Conservation (phyloP, 2,888 invertebrate genomes). For the Caenorhabditis sp. region DNA sequence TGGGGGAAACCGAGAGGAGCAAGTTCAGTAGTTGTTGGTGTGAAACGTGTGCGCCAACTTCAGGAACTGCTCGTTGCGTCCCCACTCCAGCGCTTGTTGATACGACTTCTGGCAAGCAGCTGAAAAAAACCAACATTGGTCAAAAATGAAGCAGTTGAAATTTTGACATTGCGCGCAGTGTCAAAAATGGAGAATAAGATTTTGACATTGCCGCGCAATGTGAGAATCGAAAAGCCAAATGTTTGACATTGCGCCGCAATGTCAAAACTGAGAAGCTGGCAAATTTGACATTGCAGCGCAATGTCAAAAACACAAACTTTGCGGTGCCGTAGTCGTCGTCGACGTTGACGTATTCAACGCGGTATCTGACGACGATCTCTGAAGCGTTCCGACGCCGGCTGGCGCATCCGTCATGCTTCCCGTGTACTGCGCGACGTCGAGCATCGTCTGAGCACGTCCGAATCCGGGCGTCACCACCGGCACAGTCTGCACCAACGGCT, state of each 20-base stretch:
- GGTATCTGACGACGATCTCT: conserved; percentile 51
- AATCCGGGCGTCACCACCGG: conserved; percentile 15
- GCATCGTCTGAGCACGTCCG: conserved; percentile 58
- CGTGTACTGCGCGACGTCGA: conserved; percentile 42
- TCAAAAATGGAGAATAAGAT: background rate
- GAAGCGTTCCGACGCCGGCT: conserved; percentile 12
- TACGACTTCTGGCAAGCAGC: conserved; percentile 58
- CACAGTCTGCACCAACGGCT: background rate
- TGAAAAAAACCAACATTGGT: conserved; percentile 11
- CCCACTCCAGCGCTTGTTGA: conserved; percentile 70
- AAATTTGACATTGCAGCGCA: background rate
- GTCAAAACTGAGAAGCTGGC: background rate
- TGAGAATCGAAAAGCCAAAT: background rate
- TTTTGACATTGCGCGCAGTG: background rate
- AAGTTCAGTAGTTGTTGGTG: conserved; percentile 69
- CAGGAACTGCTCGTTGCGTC: conserved; percentile 69
- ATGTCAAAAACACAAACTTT: background rate
- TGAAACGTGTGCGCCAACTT: conserved; percentile 69
- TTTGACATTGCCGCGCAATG: background rate
- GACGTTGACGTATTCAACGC: conserved; percentile 39
- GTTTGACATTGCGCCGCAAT: background rate
- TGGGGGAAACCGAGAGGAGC: background rate
- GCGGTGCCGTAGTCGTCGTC: background rate
- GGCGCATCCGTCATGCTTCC: background rate
- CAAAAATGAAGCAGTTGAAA: no score